Conservation (phyloP, 2,888 invertebrate genomes). For the Drosophila flavopinicola region DNA sequence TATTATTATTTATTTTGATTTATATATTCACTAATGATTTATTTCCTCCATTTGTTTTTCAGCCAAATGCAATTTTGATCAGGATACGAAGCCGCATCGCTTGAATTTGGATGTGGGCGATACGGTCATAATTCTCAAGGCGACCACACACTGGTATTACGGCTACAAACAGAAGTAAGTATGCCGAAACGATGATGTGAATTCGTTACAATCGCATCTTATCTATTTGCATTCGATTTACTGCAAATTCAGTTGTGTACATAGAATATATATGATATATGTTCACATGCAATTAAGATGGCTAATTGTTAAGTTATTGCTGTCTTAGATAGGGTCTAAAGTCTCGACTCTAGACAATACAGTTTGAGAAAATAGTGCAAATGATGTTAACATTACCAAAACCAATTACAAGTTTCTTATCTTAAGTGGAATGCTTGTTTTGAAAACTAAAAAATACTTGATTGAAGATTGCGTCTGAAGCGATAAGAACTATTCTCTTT, state of each 20-base stretch:
- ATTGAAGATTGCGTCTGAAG: background rate
- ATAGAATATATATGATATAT: too few relatives aligned
- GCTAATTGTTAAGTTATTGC: background rate
- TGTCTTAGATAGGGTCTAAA: too few relatives aligned
- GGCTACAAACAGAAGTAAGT: conserved; percentile 84
- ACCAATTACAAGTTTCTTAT: conserved; percentile 1
- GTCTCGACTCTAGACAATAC: background rate
- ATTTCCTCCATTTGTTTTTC: conserved; percentile 34
- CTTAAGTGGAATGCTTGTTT: background rate
- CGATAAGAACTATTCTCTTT: background rate
- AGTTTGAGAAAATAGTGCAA: background rate
- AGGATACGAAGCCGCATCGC: conserved; percentile 84
- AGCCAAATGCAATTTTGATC: conserved; percentile 84
- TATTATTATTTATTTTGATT: background rate
- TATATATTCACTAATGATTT: conserved; percentile 1
- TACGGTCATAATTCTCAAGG: conserved; percentile 83
- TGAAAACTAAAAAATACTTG: background rate
- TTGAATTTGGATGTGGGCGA: conserved; percentile 84
- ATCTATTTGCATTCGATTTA: conserved; percentile 35
- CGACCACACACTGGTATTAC: conserved; percentile 84
- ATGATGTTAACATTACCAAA: background rate
- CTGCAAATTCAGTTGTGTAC: too few relatives aligned
- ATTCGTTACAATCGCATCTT: too few relatives aligned
- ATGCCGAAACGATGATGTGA: too few relatives aligned
- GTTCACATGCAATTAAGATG: conserved; percentile 1